Base-by-base conservation (phyloP, 2,888 invertebrate species). In the Drosophila formosana region DNA sequence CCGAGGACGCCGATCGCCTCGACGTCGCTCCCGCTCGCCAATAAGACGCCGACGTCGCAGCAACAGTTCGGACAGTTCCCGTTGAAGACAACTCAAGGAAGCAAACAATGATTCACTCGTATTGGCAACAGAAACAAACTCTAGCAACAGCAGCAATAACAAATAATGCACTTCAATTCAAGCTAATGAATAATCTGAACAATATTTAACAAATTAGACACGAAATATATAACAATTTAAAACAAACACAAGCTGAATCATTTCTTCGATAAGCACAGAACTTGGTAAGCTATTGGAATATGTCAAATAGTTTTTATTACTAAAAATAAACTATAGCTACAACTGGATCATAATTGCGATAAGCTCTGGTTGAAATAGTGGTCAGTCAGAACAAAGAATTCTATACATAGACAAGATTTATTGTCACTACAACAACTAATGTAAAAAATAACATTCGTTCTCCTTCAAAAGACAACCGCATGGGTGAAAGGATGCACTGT, bases 391-490 rank as follows among this genome's bases (percentile, higher is more conserved):
- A 30, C 30, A 4, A 30, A 30, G 5, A 30, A 30, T 30, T 30
- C 5, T 30, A 30, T 30, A 30, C 30, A 30, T 28, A 28, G 4
- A 47, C 13, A 30, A 4, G 11, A 18, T 32, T 11, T 5, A 18
- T 49, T 50, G 23, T 50, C 32, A 23, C 9, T 3, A 53, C 18
- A 39, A 50, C 25, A 50, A 50, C 30, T 79, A 88, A 93, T 98
- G 98, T 89, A 94, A 93, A 92, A 95, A 98, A 88, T 95, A 95
- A 92, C 98, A 98, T 51, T 93, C 92, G 28, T 92, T 92, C 52
- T 94, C 93, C 39, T 90, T 79, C 52, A 96, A 91, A 0, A 97
- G 96, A 92, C 98, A 98, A 0, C 97, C 96, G 90, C 97, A 94
- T 0, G 98, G 98, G 93, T 98, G 98, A 91, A 18, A 18, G 18